These are phyloP conservation scores for Periparus ater DNA, from an alignment of 2,797 vertebrate genomes.

Conservation along the genomic window DNA sequence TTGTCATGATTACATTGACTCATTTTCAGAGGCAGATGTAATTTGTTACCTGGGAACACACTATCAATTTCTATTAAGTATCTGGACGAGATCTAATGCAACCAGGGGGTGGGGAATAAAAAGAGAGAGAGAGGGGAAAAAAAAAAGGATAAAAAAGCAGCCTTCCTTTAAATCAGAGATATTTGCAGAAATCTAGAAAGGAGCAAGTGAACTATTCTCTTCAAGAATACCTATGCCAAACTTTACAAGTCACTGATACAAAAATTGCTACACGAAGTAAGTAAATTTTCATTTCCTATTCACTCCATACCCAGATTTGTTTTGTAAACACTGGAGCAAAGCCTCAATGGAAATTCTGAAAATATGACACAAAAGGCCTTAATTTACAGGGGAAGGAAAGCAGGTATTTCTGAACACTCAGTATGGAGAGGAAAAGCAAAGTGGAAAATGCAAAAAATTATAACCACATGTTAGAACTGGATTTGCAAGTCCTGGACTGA, in stretches of 20 bases:
- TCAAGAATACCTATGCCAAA: neutral
- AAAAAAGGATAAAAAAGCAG: neutral
- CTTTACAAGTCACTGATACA: neutral
- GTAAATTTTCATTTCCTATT: neutral
- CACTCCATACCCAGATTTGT: neutral
- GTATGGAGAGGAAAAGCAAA: neutral
- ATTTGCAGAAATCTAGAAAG: neutral
- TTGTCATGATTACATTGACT: slow-evolving; percentile 60
- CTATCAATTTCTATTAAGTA: slow-evolving; percentile 40
- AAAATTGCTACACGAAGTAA: neutral
- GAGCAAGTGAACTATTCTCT: neutral
- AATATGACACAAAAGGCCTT: neutral
- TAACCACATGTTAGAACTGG: neutral
- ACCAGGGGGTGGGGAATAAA: neutral
- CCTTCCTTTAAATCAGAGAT: neutral
- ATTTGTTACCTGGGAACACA: slow-evolving; percentile 45
- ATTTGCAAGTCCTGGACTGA: neutral
- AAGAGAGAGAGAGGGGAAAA: neutral
- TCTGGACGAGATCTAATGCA: slow-evolving; percentile 31
- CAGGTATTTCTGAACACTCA: neutral
- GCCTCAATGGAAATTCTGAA: neutral
- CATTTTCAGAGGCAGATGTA: slow-evolving; percentile 30
- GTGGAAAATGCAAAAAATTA: neutral
- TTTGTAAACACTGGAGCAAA: neutral
- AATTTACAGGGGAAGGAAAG: neutral